Evolutionary conservation across 2,888 invertebrate species (phyloP), one percentile per base, ranked within the genome.

Genomic region (Papilio gigon): DNA sequence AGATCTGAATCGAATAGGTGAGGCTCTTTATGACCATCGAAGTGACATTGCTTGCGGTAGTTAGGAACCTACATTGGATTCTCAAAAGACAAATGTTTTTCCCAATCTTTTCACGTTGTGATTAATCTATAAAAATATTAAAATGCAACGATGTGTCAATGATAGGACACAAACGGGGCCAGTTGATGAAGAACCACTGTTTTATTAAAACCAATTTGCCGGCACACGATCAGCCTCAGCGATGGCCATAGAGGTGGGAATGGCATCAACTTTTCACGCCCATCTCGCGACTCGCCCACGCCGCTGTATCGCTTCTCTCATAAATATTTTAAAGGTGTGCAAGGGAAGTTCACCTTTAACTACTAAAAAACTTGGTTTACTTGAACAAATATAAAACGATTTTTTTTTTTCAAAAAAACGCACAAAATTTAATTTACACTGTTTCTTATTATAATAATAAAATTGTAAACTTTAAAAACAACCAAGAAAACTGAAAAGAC

Each of bases 321-420:
- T 85, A 80, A 85, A 85, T 84, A 85, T 83, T 85, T 84, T 75
- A 85, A 78, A 79, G 75, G 75, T 72, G 73, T 76, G 75, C 72
- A 71, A 67, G 68, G 74, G 71, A 72, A 68, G 70, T 68, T 73
- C 73, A 70, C 69, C 71, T 63, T 67, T 72, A 70, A 20, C 11
- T 53, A 9, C 8, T 1, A 47, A 47, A 44, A 6, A 47, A 47
- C 4, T 47, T 8, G 22, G 4, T n/a, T n/a, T n/a, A 11, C 47
- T 47, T 42, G 2, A 17, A 22, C 20, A n/a, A n/a, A n/a, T n/a
- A n/a, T n/a, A n/a, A n/a, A n/a, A n/a, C n/a, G n/a, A n/a, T n/a
- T n/a, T n/a, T n/a, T n/a, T n/a, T n/a, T n/a, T n/a, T n/a, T n/a
- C n/a, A n/a, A n/a, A n/a, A n/a, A n/a, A 8, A 33, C 33, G 33